Evolutionary conservation across 2,797 vertebrate genomes (phyloP), one percentile per base, ranked within the genome.

Genomic region (Diglossa cyanea): DNA sequence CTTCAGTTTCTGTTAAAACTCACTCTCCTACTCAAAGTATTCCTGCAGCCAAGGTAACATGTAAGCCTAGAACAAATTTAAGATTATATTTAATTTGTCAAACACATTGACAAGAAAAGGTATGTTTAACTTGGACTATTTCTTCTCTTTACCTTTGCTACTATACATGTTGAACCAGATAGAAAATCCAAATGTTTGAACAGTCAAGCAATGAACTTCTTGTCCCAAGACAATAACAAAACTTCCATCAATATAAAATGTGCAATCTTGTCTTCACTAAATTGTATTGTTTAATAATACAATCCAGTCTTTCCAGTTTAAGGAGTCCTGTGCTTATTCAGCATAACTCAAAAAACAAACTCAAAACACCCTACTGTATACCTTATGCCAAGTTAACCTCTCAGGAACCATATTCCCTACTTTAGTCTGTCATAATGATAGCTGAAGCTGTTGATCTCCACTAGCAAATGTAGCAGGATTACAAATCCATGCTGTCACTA

Each of bases 1-100:
- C 76, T 96, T 94, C 75, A 90, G 50, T 44, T 90, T 86, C 85
- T 94, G 75, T 91, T 79, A 79, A 91, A 94, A 42, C 45, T 93
- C 47, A 77, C 30, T 67, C 82, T 88, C 31, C 70, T 87, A 33
- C 39, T 83, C 58, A 68, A 51, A 72, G 60, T 60, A 77, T 80
- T 86, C 73, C 71, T 83, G n/a, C 26, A 86, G 78, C 54, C 81
- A 91, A 86, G 15, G 71, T 55, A 83, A 86, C 68, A 92, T n/a
- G n/a, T 61, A 88, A 93, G 4, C 26, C 75, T 91, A 93, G 72
- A 92, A 92, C 63, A 91, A 92, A 93, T 24, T 65, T 74, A 39
- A 84, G 58, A 93, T 91, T 80, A 77, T 83, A 83, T 88, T 93
- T 73, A 94, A 87, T 76, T 75, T 81, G 72, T 91, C 82, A 91